phyloP scores from a whole-genome alignment of 2,113 vertebrate species.

The Glareola pratincola region DNA sequence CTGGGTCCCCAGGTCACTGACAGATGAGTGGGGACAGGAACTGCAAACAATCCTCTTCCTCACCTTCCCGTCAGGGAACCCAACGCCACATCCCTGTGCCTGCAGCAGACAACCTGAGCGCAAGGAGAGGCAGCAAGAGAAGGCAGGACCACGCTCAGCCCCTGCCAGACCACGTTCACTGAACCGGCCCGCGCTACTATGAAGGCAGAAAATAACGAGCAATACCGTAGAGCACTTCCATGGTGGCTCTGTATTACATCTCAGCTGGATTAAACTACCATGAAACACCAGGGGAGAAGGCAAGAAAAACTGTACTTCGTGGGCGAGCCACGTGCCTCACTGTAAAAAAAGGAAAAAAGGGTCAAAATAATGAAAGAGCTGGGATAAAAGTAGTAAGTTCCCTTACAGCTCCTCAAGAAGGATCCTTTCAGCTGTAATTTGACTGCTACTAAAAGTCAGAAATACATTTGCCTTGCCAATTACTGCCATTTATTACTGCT shows the following conservation, averaged over 20 bases:
- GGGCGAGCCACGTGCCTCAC: neutral
- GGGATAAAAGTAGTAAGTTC: neutral
- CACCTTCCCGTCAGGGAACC: neutral
- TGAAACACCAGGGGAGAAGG: neutral
- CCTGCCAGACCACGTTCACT: neutral
- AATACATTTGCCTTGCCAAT: slow-evolving; percentile 3
- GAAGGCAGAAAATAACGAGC: neutral
- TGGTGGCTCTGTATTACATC: neutral
- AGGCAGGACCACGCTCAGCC: neutral
- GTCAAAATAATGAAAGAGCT: neutral
- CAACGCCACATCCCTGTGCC: neutral
- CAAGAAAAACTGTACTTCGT: neutral
- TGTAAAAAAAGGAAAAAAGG: neutral
- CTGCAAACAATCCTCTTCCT: neutral
- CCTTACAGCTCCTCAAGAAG: neutral
- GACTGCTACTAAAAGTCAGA: neutral
- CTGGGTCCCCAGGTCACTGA: neutral
- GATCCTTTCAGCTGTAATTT: neutral
- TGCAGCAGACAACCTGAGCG: neutral
- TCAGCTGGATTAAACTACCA: neutral
- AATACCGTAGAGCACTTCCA: neutral
- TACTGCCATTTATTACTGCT: neutral
- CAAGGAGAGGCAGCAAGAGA: neutral
- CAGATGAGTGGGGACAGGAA: neutral
- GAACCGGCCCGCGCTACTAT: accelerated